Percentiles rank a stretch among this genome's conserved stretches.
These are phyloP conservation scores for Xanthorhoe designata DNA, from an alignment of 2,888 invertebrate genomes.

Conservation along the genomic window DNA sequence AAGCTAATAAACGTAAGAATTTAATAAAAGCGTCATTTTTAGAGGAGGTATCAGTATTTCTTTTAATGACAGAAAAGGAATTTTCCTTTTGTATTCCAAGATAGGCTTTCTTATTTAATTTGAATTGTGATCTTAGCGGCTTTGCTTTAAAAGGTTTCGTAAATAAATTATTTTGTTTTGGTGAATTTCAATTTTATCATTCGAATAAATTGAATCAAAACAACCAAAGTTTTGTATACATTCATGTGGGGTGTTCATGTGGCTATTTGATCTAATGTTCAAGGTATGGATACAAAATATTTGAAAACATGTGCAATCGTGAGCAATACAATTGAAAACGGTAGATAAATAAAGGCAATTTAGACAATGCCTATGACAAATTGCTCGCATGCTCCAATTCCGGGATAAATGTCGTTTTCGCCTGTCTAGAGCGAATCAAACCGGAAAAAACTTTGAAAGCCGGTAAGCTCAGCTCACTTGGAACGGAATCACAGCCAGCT, in stretches of 20 bases:
- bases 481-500: constrained; percentile 80
- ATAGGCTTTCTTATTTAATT: constrained; percentile 25
- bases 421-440: constrained; percentile 67
- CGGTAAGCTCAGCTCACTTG: constrained; percentile 66
- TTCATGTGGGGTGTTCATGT: background rate
- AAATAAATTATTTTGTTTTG: constrained; percentile 1
- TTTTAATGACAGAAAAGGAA: constrained; percentile 50
- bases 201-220: background rate
- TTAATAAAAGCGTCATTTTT: constrained; percentile 80
- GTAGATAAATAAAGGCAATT: constrained; percentile 25
- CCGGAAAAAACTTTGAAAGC: constrained; percentile 76
- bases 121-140: constrained; percentile 16
- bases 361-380: constrained; percentile 32
- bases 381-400: constrained; percentile 39
- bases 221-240: background rate
- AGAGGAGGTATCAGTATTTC: constrained; percentile 55
- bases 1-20: constrained; percentile 77
- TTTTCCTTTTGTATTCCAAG: constrained; percentile 28
- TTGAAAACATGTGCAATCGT: constrained; percentile 1
- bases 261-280: background rate
- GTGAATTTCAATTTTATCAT: background rate
- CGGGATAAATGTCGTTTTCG: constrained; percentile 50
- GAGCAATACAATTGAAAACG: constrained; percentile 18
- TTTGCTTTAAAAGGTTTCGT: constrained; percentile 12
- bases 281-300: background rate